These are phyloP conservation scores for Chelon auratus DNA, from an alignment of 2,797 vertebrate species.

Conservation along the genomic window DNA sequence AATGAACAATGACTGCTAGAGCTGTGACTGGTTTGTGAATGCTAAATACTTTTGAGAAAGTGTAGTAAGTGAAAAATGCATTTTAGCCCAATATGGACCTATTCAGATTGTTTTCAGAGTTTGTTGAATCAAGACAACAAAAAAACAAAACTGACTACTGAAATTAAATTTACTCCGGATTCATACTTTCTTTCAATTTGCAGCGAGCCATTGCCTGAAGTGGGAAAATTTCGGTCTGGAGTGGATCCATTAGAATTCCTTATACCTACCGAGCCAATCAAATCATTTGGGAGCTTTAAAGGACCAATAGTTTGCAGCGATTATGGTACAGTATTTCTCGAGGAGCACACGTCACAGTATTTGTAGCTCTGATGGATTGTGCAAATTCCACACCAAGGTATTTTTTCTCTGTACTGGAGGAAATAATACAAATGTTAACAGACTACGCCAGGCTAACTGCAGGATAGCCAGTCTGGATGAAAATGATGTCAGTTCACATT, in stretches of 20 bases:
- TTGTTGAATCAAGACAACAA: constrained; percentile 4
- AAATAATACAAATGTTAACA: too few relatives aligned
- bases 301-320: too few relatives aligned
- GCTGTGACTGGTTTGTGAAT: constrained; percentile 3
- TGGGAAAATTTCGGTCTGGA: too few relatives aligned
- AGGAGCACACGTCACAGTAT: too few relatives aligned
- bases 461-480: background rate
- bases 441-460: background rate
- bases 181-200: constrained; percentile 32
- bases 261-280: too few relatives aligned
- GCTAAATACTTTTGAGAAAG: background rate
- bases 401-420: too few relatives aligned
- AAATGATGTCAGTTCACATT: background rate
- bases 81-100: background rate
- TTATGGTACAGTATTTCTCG: too few relatives aligned
- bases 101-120: background rate
- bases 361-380: too few relatives aligned
- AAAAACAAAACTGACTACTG: constrained; percentile 4
- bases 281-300: too few relatives aligned
- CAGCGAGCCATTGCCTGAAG: background rate
- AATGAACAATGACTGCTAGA: background rate
- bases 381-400: too few relatives aligned
- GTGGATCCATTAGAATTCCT: too few relatives aligned
- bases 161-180: constrained; percentile 14
- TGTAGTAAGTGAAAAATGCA: background rate